Evolutionary conservation across 53 echinoderm and acorn worm species (phyloP).

Genomic region (Mesocentrotus franciscanus): DNA sequence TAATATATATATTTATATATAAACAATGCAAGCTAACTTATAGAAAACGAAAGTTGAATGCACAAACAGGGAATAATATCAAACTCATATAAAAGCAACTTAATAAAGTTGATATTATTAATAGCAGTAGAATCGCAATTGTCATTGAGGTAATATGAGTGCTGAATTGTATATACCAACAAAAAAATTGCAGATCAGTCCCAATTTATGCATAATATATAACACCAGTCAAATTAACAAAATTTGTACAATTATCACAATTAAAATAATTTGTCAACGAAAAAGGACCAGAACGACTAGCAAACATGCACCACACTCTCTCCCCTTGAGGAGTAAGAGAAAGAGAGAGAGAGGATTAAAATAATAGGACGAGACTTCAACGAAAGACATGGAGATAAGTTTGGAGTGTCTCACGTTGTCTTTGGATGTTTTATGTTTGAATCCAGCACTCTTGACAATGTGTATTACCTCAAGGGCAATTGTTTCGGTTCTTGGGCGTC

Average conservation of each 20-base stretch:
- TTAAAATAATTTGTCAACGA: not conserved
- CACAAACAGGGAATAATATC: not conserved
- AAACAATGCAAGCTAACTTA: conserved; percentile 4
- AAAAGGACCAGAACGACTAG: not conserved
- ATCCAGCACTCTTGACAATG: conserved; percentile 59
- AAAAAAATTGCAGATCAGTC: not conserved
- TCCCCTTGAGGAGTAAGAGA: not conserved
- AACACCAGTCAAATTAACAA: not conserved
- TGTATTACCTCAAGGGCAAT: conserved; percentile 66
- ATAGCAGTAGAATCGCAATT: conserved; percentile 9
- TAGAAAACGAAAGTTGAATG: not conserved
- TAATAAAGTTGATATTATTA: not conserved
- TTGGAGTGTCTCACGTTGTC: conserved; percentile 38
- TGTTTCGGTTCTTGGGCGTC: conserved; percentile 63
- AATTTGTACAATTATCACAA: not conserved
- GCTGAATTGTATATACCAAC: conserved; percentile 22
- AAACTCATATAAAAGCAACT: conserved; percentile 32
- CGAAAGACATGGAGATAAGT: conserved; percentile 32
- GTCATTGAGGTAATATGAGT: conserved; percentile 62
- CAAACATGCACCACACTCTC: conserved; percentile 40
- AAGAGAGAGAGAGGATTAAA: conserved; percentile 36
- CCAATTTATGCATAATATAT: conserved; percentile 28
- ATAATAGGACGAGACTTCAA: conserved; percentile 42
- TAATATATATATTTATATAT: not conserved
- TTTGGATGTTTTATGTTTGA: conserved; percentile 50